Evolutionary conservation across 1,140 invertebrate species (phyloP).

Genomic region (Calliphora vicina): DNA sequence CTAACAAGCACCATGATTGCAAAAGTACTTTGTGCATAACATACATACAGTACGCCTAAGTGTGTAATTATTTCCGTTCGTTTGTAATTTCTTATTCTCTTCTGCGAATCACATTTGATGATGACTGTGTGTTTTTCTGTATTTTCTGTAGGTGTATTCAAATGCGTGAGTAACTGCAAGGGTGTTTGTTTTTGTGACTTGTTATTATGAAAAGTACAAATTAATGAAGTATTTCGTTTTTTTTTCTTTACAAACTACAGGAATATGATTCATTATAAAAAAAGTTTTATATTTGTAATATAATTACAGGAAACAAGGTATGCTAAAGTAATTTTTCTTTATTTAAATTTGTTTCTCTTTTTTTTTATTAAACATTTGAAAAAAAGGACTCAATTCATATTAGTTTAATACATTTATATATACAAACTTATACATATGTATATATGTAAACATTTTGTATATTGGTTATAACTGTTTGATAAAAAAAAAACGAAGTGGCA

Average conservation of each 20-base stretch:
- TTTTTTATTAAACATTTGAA: background rate
- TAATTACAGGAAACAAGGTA: background rate
- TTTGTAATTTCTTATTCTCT: conserved; percentile 28
- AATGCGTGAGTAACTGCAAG: background rate
- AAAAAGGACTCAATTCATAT: background rate
- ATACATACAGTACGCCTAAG: conserved; percentile 17
- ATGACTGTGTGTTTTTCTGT: background rate
- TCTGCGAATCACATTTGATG: background rate
- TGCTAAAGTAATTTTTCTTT: background rate
- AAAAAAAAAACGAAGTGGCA: no score
- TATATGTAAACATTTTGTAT: no score
- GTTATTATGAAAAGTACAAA: conserved; percentile 22
- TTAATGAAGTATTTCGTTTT: background rate
- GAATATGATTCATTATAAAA: background rate
- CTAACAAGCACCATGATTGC: conserved; percentile 31
- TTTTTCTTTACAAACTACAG: background rate
- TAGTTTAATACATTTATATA: background rate
- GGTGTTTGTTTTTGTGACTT: background rate
- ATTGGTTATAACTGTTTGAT: no score
- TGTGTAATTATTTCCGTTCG: conserved; percentile 31
- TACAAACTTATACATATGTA: no score
- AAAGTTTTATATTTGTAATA: background rate
- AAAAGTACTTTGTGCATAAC: conserved; percentile 15
- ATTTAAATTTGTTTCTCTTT: background rate
- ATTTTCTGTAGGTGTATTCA: background rate